Evolutionary conservation across 2,113 vertebrate genomes (phyloP).

Genomic region (Oreochromis tanganicae): DNA sequence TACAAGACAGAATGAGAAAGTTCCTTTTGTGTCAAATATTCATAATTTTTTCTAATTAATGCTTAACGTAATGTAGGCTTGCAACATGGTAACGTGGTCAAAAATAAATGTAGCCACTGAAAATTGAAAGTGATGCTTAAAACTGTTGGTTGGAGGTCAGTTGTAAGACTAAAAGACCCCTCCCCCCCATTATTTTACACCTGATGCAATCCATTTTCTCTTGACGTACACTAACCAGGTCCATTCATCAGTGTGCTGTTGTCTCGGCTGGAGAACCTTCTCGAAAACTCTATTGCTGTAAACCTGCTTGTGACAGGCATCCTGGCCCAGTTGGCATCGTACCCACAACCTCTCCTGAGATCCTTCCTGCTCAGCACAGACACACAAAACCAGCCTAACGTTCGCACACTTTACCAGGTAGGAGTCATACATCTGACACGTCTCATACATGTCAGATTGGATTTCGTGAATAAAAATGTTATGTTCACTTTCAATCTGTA

Average conservation of each 20-base stretch:
- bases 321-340: slow-evolving; percentile 87
- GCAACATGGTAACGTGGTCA: background rate
- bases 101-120: background rate
- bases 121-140: background rate
- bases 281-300: slow-evolving; percentile 90
- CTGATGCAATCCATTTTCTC: background rate
- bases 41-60: background rate
- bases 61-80: background rate
- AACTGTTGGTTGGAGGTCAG: background rate
- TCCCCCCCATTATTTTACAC: background rate
- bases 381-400: slow-evolving; percentile 74
- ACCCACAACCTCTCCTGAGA: slow-evolving; percentile 89
- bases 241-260: slow-evolving; percentile 93
- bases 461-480: background rate
- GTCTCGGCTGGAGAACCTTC: slow-evolving; percentile 93
- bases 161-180: background rate
- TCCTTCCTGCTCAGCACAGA: slow-evolving; percentile 87
- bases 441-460: accelerated
- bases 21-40: background rate
- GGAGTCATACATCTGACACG: background rate
- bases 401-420: slow-evolving; percentile 89
- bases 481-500: background rate
- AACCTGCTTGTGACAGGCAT: slow-evolving; percentile 93
- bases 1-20: background rate
- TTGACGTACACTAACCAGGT: slow-evolving; percentile 70